Base-by-base conservation (phyloP, 2,797 vertebrate genomes). In the Phoxinus dragarum region DNA sequence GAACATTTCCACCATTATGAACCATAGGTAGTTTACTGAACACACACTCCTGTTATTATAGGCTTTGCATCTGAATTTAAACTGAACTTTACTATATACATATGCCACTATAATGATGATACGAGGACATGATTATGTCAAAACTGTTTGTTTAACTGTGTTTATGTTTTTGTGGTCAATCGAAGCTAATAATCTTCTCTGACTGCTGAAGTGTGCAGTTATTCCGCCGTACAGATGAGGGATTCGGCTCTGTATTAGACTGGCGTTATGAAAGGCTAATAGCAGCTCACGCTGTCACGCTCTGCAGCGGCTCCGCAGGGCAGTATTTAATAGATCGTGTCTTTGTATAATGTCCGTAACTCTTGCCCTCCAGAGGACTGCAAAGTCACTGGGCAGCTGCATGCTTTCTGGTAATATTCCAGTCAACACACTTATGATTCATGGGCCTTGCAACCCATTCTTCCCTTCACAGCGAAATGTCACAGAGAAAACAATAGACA, bases 261-360 rank as follows among this genome's bases (percentile, higher is more conserved):
- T n/a, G 71, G 54, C 47, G 61, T 88, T 85, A 59, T 52, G 74
- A 78, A 83, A 59, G 73, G 34, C 75, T 85, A 73, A 61, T 81
- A 59, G 68, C 80, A 67, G 52, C 76, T 75, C 61, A 73, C 34
- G 73, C 85, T 86, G 66, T 78, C 61, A 73, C 23, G 4, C 64
- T 77, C 17, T 23, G 16, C 42, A 75, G 16, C 44, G 34, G 27
- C 86, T 77, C 80, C 56, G 59, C 27, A 19, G 78, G 66, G 78
- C 47, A 54, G 40, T 49, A n/a, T 68, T 80, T 85, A 83, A 87
- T 82, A 88, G 81, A 80, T 77, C 17, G 80, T 2, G 27, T 64
- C 73, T 56, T 76, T 42, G 77, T 36, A 59, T 56, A 59, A 59
- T 54, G 52, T 61, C 40, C 19, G 6, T 19, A 61, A 73, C 11